Percentiles rank a stretch among this genome's conserved stretches.
These are phyloP conservation scores for Nestor notabilis DNA, from an alignment of 2,113 vertebrate genomes.

Conservation along the genomic window DNA sequence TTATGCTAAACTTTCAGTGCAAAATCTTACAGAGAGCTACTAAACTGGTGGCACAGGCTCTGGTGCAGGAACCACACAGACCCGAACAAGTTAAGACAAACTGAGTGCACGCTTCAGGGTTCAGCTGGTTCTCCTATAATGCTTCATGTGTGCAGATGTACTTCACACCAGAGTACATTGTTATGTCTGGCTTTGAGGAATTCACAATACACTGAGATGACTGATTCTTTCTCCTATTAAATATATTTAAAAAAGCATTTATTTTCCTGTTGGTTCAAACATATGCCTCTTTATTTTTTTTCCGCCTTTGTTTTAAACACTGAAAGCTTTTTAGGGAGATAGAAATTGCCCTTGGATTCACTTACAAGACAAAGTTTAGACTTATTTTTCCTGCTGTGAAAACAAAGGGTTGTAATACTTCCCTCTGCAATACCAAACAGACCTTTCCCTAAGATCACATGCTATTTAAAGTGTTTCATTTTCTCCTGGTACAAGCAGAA, in stretches of 20 bases:
- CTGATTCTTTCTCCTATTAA: background rate
- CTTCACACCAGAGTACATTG: background rate
- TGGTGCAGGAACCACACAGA: background rate
- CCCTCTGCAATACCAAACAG: background rate
- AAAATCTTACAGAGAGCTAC: rapidly evolving
- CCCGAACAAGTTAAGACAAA: rapidly evolving
- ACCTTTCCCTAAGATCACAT: slow-evolving; percentile 52
- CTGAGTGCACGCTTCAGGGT: background rate
- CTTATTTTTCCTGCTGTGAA: slow-evolving; percentile 14
- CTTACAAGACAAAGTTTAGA: background rate
- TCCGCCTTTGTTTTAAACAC: rapidly evolving
- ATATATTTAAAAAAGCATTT: rapidly evolving
- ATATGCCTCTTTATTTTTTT: rapidly evolving
- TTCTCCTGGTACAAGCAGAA: slow-evolving; percentile 67
- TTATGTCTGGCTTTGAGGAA: background rate
- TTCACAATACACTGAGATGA: background rate
- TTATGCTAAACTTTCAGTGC: background rate
- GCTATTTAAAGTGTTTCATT: slow-evolving; percentile 73
- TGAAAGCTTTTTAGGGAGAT: background rate
- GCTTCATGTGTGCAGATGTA: background rate
- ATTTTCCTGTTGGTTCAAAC: background rate
- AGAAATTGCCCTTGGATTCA: background rate
- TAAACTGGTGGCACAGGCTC: rapidly evolving
- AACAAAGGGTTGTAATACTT: slow-evolving; percentile 33
- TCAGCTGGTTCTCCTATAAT: background rate